These are phyloP conservation scores for Lemur catta DNA, from an alignment of 2,797 vertebrate species.

Conservation along the genomic window DNA sequence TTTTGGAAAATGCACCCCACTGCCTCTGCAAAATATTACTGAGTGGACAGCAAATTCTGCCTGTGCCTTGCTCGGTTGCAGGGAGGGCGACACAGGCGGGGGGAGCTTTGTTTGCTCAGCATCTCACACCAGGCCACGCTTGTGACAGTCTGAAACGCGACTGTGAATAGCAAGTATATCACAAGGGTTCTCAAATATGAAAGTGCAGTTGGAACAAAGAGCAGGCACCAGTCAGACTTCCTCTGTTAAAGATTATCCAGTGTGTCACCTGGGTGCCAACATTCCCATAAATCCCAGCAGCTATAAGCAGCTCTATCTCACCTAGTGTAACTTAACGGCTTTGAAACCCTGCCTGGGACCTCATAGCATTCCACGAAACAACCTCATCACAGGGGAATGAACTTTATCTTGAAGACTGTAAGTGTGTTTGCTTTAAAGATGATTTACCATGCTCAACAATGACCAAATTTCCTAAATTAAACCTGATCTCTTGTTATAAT, in stretches of 20 bases:
- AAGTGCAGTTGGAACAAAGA: conserved; percentile 82
- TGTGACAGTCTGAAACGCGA: conserved; percentile 66
- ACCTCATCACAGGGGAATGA: conserved; percentile 73
- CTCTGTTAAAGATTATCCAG: conserved; percentile 84
- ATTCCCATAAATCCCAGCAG: conserved; percentile 79
- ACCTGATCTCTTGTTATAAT: conserved; percentile 72
- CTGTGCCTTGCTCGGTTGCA: neutral
- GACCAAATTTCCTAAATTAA: conserved; percentile 81
- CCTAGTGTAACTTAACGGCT: conserved; percentile 71
- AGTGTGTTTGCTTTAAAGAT: conserved; percentile 84
- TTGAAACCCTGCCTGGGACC: conserved; percentile 81
- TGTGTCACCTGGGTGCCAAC: conserved; percentile 83
- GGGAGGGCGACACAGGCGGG: neutral
- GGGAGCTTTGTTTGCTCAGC: conserved; percentile 73
- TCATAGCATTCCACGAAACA: conserved; percentile 48
- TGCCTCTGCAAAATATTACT: conserved; percentile 72
- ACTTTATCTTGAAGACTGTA: conserved; percentile 78
- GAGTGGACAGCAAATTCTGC: conserved; percentile 57
- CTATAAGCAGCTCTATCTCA: conserved; percentile 66
- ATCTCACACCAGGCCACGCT: conserved; percentile 68
- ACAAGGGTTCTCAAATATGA: conserved; percentile 83
- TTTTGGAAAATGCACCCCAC: conserved; percentile 75
- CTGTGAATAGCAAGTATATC: conserved; percentile 80
- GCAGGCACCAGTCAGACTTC: conserved; percentile 83
- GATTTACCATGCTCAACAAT: conserved; percentile 80